Percentiles rank a stretch among this genome's conserved stretches.
Evolutionary conservation across 2,113 vertebrate genomes (phyloP).

Genomic region (Lethenteron camtschaticum): DNA sequence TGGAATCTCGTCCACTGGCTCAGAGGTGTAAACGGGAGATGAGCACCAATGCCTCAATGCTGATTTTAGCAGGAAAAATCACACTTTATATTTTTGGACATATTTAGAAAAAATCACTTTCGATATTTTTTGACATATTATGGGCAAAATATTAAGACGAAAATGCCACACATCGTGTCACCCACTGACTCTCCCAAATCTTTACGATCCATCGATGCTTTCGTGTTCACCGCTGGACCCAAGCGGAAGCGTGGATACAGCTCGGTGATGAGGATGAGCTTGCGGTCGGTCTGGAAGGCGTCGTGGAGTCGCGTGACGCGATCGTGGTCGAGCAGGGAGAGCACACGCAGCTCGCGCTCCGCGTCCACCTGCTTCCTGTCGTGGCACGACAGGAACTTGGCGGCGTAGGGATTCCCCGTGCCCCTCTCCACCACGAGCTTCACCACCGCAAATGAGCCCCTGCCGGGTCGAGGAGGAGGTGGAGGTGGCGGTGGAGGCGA

Average conservation of each 20-base stretch:
- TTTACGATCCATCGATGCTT: too few species aligned
- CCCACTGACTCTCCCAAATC: too few species aligned
- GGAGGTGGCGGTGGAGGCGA: neutral
- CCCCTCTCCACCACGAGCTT: slow-evolving; percentile 59
- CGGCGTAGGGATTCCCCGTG: slow-evolving; percentile 46
- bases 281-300: slow-evolving; percentile 75
- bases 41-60: too few species aligned
- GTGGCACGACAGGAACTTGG: slow-evolving; percentile 77
- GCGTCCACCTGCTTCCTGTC: slow-evolving; percentile 56
- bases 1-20: too few species aligned
- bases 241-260: slow-evolving; percentile 49
- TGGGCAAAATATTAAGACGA: too few species aligned
- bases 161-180: too few species aligned
- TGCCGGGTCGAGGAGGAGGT: slow-evolving; percentile 30
- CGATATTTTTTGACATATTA: too few species aligned
- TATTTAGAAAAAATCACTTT: too few species aligned
- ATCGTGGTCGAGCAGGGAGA: slow-evolving; percentile 65
- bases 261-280: slow-evolving; percentile 61
- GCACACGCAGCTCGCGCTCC: slow-evolving; percentile 44
- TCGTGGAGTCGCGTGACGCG: slow-evolving; percentile 68
- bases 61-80: too few species aligned
- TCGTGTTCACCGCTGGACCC: too few species aligned
- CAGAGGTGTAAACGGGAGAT: too few species aligned
- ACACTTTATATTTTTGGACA: too few species aligned
- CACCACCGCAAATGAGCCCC: slow-evolving; percentile 89